Conservation (phyloP, 2,113 vertebrate genomes). For the Psittacula cyanocephala region DNA sequence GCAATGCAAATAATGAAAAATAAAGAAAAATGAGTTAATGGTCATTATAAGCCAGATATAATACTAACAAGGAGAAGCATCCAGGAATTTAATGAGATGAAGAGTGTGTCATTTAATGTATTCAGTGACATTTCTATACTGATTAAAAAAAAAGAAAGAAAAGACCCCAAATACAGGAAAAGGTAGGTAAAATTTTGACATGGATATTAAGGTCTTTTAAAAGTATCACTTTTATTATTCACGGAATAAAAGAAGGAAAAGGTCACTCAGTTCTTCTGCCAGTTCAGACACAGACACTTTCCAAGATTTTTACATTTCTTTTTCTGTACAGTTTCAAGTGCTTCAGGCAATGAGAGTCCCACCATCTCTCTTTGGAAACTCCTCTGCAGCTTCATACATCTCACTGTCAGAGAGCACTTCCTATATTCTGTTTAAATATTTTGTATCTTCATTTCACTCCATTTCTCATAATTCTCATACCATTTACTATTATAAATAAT, state of each 20-base stretch:
- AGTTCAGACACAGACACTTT: background rate
- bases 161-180: conserved; percentile 11
- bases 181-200: conserved; percentile 24
- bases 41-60: background rate
- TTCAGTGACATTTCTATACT: conserved; percentile 53
- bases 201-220: background rate
- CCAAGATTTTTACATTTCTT: conserved; percentile 8
- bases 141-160: background rate
- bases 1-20: background rate
- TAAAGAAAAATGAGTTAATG: conserved; percentile 26
- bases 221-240: conserved; percentile 24
- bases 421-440: background rate
- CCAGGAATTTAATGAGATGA: conserved; percentile 16
- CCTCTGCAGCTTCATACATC: background rate
- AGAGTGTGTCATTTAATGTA: background rate
- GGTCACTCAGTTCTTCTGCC: conserved; percentile 17
- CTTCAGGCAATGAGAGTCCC: background rate
- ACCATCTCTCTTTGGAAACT: background rate
- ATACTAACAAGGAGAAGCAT: conserved; percentile 12
- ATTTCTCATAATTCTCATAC: background rate
- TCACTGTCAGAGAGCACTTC: background rate
- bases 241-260: conserved; percentile 43
- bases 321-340: background rate
- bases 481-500: conserved; percentile 1
- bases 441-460: background rate